Percentiles rank a stretch among this genome's conserved stretches.
Conservation (phyloP, 2,797 vertebrate genomes). For the Lithobates sylvaticus region DNA sequence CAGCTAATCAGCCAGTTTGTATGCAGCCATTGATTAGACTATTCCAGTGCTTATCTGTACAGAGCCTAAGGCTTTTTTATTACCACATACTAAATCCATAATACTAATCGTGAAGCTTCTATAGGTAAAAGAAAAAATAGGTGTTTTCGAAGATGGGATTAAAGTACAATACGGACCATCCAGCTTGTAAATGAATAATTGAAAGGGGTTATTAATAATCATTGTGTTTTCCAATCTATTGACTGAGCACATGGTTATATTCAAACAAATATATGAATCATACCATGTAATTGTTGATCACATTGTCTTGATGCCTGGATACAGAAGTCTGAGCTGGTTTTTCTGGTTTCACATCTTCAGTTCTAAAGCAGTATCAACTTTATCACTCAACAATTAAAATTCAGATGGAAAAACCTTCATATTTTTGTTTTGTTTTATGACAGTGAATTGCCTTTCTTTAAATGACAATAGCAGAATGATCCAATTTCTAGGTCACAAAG, state of each 20-base stretch:
- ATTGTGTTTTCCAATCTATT: background rate
- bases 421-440: background rate
- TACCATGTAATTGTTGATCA: background rate
- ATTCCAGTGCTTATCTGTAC: no score
- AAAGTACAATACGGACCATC: background rate
- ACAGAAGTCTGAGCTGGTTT: conserved; percentile 28
- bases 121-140: no score
- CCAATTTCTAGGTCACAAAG: background rate
- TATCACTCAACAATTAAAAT: conserved; percentile 8
- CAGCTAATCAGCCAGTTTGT: no score
- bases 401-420: background rate
- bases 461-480: background rate
- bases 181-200: background rate
- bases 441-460: background rate
- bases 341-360: conserved; percentile 14
- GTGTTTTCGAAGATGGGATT: background rate
- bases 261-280: conserved; percentile 41
- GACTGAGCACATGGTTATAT: conserved; percentile 2
- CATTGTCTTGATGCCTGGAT: conserved; percentile 6
- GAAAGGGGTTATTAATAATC: background rate
- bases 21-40: no score
- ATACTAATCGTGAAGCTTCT: no score
- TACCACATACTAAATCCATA: no score
- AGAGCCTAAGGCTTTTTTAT: no score
- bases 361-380: background rate